Base-by-base conservation (phyloP, 1,140 invertebrate genomes). In the Xylocopa sonorina region DNA sequence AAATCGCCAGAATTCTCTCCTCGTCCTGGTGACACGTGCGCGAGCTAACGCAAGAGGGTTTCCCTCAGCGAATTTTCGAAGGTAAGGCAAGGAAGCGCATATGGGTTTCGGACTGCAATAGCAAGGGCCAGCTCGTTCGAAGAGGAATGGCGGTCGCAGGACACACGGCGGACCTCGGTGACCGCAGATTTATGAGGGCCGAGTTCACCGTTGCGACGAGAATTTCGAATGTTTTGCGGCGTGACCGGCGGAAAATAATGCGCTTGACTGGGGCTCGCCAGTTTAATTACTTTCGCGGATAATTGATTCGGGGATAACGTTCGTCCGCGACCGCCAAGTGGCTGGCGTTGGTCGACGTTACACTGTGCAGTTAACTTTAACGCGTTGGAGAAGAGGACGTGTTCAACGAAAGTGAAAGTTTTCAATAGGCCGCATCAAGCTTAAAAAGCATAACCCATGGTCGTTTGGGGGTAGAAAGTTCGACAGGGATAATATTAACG, bases 121-220 rank as follows among this genome's bases (percentile, higher is more conserved):
- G 7, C 71, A 41, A n/a, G 34, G 29, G 18, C 29, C 68, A 51
- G 50, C 29, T 66, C 67, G 68, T 55, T 53, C 58, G 50, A 71
- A 73, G 82, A 82, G 81, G 60, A 78, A 83, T 73, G 82, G 74
- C 69, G 82, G 62, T 78, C 43, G 55, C 68, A 73, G 68, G 81
- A 78, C 82, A 67, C 38, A 66, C 75, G 58, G 66, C 71, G 74
- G 74, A 83, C 82, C 81, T 68, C 62, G 55, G 38, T 58, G 41
- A 83, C 82, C 82, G 16, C 81, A 83, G 82, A 83, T 83, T 83
- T 83, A 83, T 57, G 82, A 79, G 81, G 53, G 38, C 68, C 73
- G 29, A 50, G 58, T 55, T 57, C 72, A 18, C 55, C 29, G 21
- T 38, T 62, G 51, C 75, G 66, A 78, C 68, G 82, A 83, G 82